Evolutionary conservation across 2,797 vertebrate genomes (phyloP), one percentile per base, ranked within the genome.

Genomic region (Bradypodion ventrale): DNA sequence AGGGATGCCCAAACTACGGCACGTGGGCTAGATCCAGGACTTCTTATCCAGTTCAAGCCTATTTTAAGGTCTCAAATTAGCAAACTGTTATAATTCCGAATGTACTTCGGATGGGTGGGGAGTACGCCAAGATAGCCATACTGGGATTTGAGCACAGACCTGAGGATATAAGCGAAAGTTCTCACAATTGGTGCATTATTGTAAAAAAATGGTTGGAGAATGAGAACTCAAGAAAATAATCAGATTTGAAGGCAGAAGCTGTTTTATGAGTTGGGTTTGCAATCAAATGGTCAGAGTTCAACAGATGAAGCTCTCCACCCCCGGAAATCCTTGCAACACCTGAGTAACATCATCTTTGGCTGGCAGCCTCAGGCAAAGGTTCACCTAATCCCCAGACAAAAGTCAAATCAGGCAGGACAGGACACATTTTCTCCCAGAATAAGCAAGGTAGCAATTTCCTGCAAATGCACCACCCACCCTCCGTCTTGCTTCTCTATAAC

Each of bases 321-420:
- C 85, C 72, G 82, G 77, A 87, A 75, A 70, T 4, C 77, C 44
- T 80, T 80, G 73, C 72, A 37, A 83, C 82, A 87, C 72, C 82
- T 80, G 70, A 37, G 65, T 70, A 72, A 80, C 42, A 52, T 80
- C 85, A 80, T 42, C 27, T 40, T 56, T 75, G 52, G 63, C 85
- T 70, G 72, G 40, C 69, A 46, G 84, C 81, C 77, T 10, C 21
- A 46, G 62, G 82, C 78, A 72, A 82, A 82, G 40, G 73, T 79
- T 75, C 82, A 78, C 81, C 82, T 79, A 75, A 79, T 83, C 81
- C 75, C 75, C 81, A 83, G 81, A 83, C 85, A 59, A 66, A 70
- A 79, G 75, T 83, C 52, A 63, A 75, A 25, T 8, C 2, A 63
- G 82, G 77, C 86, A 87, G 86, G 86, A 79, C 82, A 46, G 21